Evolutionary conservation across 2,888 invertebrate genomes (phyloP).

Genomic region (Phortica magna): DNA sequence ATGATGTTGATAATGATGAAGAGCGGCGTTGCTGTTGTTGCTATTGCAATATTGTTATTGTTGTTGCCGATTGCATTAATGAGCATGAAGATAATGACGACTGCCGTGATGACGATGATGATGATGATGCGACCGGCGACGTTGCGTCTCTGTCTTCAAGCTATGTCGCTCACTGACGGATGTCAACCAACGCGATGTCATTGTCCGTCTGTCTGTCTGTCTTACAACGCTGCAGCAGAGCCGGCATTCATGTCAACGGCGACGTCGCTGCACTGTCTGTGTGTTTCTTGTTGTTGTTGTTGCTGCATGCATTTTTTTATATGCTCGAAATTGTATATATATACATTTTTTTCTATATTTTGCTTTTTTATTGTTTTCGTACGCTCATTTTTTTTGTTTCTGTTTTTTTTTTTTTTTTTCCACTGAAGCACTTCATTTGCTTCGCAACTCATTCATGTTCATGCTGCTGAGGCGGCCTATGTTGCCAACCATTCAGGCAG

Average conservation of each 20-base stretch:
- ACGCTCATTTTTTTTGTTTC: conserved; percentile 30
- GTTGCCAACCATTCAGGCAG: conserved; percentile 30
- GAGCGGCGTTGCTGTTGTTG: conserved; percentile 27
- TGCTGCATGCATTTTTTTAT: conserved; percentile 5
- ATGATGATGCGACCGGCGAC: conserved; percentile 20
- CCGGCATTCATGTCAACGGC: conserved; percentile 8
- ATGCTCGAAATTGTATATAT: background rate
- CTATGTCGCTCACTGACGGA: conserved; percentile 30
- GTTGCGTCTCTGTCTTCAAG: conserved; percentile 37
- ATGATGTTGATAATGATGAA: conserved; percentile 19
- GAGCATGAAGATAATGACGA: background rate
- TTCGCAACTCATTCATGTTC: conserved; percentile 74
- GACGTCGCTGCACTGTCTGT: conserved; percentile 29
- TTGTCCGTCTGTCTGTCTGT: conserved; percentile 43
- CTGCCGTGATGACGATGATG: conserved; percentile 7
- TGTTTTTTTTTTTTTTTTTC: conserved; percentile 36
- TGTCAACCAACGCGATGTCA: conserved; percentile 37
- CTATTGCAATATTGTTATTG: background rate
- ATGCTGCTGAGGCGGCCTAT: conserved; percentile 59
- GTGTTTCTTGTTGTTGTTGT: conserved; percentile 13
- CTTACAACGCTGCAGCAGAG: conserved; percentile 37
- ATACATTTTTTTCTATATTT: conserved; percentile 18
- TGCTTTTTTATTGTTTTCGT: conserved; percentile 31
- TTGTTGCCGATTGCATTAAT: background rate
- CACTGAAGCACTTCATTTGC: conserved; percentile 71